Evolutionary conservation across 1,140 invertebrate genomes (phyloP).

Genomic region (Drusus annulatus): DNA sequence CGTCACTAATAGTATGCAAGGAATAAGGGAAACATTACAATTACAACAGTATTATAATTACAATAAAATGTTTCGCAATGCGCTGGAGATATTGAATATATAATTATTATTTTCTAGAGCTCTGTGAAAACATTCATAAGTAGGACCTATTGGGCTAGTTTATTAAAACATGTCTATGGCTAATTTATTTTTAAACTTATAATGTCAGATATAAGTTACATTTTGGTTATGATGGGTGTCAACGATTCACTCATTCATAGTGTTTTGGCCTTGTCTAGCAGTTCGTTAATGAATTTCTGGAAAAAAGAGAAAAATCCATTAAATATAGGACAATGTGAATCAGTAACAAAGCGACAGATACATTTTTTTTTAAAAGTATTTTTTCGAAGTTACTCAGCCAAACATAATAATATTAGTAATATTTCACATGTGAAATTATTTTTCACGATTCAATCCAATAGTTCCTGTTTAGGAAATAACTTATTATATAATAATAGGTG

Average conservation of each 20-base stretch:
- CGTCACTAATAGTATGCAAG: slow-evolving; percentile 23
- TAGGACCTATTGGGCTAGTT: slow-evolving; percentile 35
- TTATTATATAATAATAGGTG: too few relatives aligned
- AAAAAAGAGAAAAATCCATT: slow-evolving; percentile 65
- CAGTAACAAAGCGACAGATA: too few relatives aligned
- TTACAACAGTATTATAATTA: background rate
- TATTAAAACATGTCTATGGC: slow-evolving; percentile 57
- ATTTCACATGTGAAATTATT: too few relatives aligned
- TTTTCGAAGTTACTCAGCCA: too few relatives aligned
- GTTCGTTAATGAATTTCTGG: slow-evolving; percentile 92
- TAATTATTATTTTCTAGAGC: slow-evolving; percentile 34
- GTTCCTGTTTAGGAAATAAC: too few relatives aligned
- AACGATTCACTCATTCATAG: slow-evolving; percentile 68
- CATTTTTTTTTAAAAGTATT: too few relatives aligned
- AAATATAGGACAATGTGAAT: background rate
- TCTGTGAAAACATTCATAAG: slow-evolving; percentile 21
- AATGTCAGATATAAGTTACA: slow-evolving; percentile 48
- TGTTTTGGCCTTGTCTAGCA: slow-evolving; percentile 91
- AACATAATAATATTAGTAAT: too few relatives aligned
- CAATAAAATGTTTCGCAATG: slow-evolving; percentile 16
- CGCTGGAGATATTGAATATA: slow-evolving; percentile 28
- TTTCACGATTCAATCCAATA: too few relatives aligned
- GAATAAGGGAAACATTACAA: slow-evolving; percentile 28
- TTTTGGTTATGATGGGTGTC: slow-evolving; percentile 52
- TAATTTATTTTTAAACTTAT: slow-evolving; percentile 55